Conservation (phyloP, 2,888 invertebrate species). For the Eledona agricola region DNA sequence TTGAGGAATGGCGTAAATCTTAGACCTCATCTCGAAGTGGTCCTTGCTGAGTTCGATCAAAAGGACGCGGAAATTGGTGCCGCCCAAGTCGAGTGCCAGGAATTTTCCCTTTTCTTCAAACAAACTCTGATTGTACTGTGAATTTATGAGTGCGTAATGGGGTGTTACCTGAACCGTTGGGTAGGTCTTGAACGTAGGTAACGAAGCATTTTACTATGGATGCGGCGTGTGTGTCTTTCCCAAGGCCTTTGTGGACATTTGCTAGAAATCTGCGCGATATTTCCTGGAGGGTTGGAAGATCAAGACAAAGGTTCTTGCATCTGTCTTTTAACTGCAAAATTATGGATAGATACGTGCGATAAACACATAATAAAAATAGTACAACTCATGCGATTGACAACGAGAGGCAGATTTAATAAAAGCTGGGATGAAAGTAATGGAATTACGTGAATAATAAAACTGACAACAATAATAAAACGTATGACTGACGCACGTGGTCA, state of each 20-base stretch:
- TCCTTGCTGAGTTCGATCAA: slow-evolving; percentile 87
- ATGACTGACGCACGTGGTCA: no score
- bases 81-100: slow-evolving; percentile 95
- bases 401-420: no score
- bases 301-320: slow-evolving; percentile 83
- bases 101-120: slow-evolving; percentile 88
- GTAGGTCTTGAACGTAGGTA: slow-evolving; percentile 94
- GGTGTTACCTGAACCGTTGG: slow-evolving; percentile 85
- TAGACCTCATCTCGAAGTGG: slow-evolving; percentile 94
- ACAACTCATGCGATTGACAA: no score
- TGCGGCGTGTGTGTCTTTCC: slow-evolving; percentile 76
- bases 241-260: slow-evolving; percentile 82
- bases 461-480: no score
- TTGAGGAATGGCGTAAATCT: slow-evolving; percentile 96
- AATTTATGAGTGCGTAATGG: slow-evolving; percentile 10
- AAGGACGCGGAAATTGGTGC: slow-evolving; percentile 96
- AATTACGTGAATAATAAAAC: no score
- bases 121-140: background rate
- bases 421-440: no score
- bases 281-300: slow-evolving; percentile 80
- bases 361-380: no score
- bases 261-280: slow-evolving; percentile 79
- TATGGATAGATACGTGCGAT: background rate
- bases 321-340: slow-evolving; percentile 80
- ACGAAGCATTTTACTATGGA: slow-evolving; percentile 93